Percentiles rank a stretch among this genome's conserved stretches.
Evolutionary conservation across 2,888 invertebrate genomes (phyloP).

Genomic region (Machimus atricapillus): DNA sequence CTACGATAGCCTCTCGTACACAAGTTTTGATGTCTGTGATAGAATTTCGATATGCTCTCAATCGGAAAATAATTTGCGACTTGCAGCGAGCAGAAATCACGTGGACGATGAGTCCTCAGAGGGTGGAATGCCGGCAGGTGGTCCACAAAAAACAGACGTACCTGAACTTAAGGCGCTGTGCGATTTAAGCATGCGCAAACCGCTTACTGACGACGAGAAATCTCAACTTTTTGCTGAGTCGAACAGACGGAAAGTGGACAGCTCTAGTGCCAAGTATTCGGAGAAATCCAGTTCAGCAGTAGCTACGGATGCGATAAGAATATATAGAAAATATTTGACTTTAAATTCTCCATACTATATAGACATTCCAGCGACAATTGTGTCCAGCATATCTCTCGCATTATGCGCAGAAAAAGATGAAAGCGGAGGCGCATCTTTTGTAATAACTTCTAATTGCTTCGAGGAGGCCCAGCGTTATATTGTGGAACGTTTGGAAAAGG

Average conservation of each 20-base stretch:
- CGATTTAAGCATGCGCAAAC: slow-evolving; percentile 60
- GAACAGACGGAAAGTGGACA: slow-evolving; percentile 52
- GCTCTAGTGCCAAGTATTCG: not conserved
- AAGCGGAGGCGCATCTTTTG: not conserved
- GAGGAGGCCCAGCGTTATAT: slow-evolving; percentile 75
- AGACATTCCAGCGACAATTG: slow-evolving; percentile 56
- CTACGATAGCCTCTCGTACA: slow-evolving; percentile 43
- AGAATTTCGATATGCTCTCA: slow-evolving; percentile 44
- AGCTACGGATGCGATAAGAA: slow-evolving; percentile 59
- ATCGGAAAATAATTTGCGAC: slow-evolving; percentile 44
- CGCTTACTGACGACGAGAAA: slow-evolving; percentile 62
- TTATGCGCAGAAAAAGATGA: slow-evolving; percentile 52
- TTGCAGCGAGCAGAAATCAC: not conserved
- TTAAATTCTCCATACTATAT: slow-evolving; percentile 56
- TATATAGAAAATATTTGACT: slow-evolving; percentile 61
- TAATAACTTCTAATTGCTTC: slow-evolving; percentile 70
- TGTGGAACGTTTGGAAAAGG: slow-evolving; percentile 72
- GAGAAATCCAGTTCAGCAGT: slow-evolving; percentile 34
- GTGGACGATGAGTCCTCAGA: not conserved
- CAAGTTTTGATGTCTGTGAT: slow-evolving; percentile 45
- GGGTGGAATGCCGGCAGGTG: not conserved
- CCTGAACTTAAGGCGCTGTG: slow-evolving; percentile 59
- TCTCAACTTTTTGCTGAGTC: slow-evolving; percentile 60
- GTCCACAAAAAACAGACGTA: slow-evolving; percentile 49
- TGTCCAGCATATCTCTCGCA: slow-evolving; percentile 58